These are phyloP conservation scores for Sarotherodon lohbergeri DNA, from an alignment of 2,113 vertebrate genomes.

Conservation along the genomic window DNA sequence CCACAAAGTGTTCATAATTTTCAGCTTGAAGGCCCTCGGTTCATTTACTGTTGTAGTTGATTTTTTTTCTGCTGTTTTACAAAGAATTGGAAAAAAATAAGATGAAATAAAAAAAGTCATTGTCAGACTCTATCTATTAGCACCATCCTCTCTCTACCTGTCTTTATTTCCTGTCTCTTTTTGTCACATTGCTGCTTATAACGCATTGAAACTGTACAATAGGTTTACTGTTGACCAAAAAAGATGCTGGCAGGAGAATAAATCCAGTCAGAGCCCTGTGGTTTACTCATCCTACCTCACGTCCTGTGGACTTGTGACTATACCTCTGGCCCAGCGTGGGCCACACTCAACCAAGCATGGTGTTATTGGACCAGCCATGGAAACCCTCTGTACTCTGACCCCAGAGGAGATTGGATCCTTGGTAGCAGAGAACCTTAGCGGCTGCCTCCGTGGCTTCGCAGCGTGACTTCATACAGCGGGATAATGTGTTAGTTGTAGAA, in stretches of 20 bases:
- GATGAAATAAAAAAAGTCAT: not conserved
- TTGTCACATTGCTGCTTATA: constrained; percentile 2
- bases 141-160: not conserved
- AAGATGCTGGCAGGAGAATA: constrained; percentile 53
- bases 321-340: constrained; percentile 49
- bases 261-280: constrained; percentile 64
- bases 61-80: not conserved
- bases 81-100: not conserved
- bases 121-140: not conserved
- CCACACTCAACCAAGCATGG: constrained; percentile 37
- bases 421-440: constrained; percentile 1
- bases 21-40: not conserved
- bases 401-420: constrained; percentile 61
- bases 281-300: constrained; percentile 50
- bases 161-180: constrained; percentile 8
- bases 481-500: constrained; percentile 36
- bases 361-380: constrained; percentile 41
- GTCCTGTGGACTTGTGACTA: constrained; percentile 24
- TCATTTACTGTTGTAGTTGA: not conserved
- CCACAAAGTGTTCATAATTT: not conserved
- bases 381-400: constrained; percentile 44
- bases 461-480: constrained; percentile 17
- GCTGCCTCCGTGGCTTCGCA: constrained; percentile 22
- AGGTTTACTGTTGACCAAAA: constrained; percentile 19
- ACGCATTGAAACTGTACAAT: constrained; percentile 29